Evolutionary conservation across 2,113 vertebrate genomes (phyloP).

Genomic region (Vanacampus margaritifer): DNA sequence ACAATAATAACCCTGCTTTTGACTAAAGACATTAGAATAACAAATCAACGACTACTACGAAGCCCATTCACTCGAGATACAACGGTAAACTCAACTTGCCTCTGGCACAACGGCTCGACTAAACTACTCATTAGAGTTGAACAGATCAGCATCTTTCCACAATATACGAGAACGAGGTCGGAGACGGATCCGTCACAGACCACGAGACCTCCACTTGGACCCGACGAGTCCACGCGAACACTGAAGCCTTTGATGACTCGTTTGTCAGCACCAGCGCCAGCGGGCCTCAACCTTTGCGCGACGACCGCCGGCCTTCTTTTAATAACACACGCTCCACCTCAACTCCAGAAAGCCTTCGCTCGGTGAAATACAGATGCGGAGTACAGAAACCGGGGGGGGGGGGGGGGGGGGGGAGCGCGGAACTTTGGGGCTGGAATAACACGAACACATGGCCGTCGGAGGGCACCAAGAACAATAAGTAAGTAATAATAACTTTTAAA

Average conservation of each 20-base stretch:
- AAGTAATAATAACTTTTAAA: too few species aligned
- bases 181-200: conserved; percentile 52
- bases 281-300: conserved; percentile 14
- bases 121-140: neutral
- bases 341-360: conserved; percentile 32
- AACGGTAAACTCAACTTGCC: neutral
- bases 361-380: conserved; percentile 42
- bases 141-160: conserved; percentile 23
- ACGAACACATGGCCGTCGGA: conserved; percentile 66
- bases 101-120: neutral
- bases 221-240: conserved; percentile 62
- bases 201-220: conserved; percentile 61
- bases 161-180: conserved; percentile 26
- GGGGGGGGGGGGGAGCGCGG: conserved; percentile 19
- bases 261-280: conserved; percentile 52
- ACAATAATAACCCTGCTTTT: too few species aligned
- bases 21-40: too few species aligned
- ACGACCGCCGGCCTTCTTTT: conserved; percentile 57
- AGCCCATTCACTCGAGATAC: neutral
- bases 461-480: conserved; percentile 78
- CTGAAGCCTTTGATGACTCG: conserved; percentile 62
- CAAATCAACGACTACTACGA: too few species aligned
- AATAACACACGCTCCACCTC: conserved; percentile 51
- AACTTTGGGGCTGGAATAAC: conserved; percentile 62
- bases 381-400: conserved; percentile 47